Base-by-base conservation (phyloP, 92 coral and sea anemone species). In the Siderastrea radians region DNA sequence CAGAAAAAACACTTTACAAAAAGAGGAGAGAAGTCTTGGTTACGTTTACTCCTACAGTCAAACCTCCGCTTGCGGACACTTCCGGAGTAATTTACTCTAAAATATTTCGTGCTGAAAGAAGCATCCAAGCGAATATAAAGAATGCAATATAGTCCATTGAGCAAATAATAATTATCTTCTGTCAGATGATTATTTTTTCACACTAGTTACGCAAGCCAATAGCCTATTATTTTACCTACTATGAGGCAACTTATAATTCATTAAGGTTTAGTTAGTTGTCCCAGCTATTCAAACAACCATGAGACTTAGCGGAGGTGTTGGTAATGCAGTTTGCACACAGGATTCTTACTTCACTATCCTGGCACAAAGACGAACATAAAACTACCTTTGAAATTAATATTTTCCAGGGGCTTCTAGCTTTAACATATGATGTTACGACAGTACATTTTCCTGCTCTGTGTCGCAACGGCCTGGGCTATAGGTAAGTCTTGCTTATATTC, bases 311-410 rank as follows among this genome's bases (percentile, higher is more conserved):
- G 7, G 77, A 43, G 46, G 12, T 8, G 38, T 68, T 69, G 16
- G 13, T 52, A 67, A 51, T 67, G 10, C 5, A 2, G 84, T 80
- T 80, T 65, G 74, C 13, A 52, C 84, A 80, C 38, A 26, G 38
- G 38, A 8, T 64, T 16, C 26, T 26, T 26, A 26, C 69, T 15
- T 15, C 44, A 5, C 5, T 4, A 64, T 64, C 45, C 5, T 64
- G 4, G 69, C 3, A 15, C 69, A 26, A 26, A 17, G 69, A n/a
- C 43, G 11, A 10, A 53, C 43, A n/a, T 77, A 6, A 43, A 62
- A 61, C 38, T 26, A 26, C 38, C 38, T 26, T 26, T 26, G 38
- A 26, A 26, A 26, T 26, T 26, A 26, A 26, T 26, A 26, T 26
- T 26, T 26, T 26, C 38, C 38, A 26, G 38, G 38, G 38, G 38